phyloP scores from a whole-genome alignment of 2,888 invertebrate genomes.

The Argyresthia albistria region DNA sequence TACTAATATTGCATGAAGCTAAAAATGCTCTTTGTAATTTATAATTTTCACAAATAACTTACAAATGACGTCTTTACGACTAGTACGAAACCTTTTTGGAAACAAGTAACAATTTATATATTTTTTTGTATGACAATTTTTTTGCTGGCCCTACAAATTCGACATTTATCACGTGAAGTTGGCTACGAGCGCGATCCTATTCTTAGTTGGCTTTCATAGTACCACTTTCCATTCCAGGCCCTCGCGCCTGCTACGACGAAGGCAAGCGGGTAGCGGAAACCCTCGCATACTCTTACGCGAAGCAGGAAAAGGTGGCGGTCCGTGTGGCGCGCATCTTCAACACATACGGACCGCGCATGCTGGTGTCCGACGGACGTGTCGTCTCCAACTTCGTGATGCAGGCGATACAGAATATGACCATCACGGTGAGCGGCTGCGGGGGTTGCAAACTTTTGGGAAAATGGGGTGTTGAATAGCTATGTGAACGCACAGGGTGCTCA shows the following conservation, averaged over 20 bases:
- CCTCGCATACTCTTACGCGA: constrained; percentile 94
- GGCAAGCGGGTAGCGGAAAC: constrained; percentile 99
- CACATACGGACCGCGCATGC: constrained; percentile 99
- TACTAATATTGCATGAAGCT: too few species aligned
- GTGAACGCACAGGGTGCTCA: too few species aligned
- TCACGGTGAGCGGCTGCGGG: constrained; percentile 80
- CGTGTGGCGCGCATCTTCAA: constrained; percentile 98
- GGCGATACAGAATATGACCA: constrained; percentile 93
- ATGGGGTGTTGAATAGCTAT: neutral
- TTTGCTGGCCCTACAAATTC: too few species aligned
- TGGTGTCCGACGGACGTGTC: constrained; percentile 97
- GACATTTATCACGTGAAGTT: too few species aligned
- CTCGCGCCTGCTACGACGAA: constrained; percentile 98
- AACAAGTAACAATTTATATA: too few species aligned
- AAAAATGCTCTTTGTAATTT: too few species aligned
- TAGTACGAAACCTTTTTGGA: neutral
- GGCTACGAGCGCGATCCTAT: too few species aligned
- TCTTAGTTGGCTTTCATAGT: neutral
- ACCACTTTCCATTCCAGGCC: constrained; percentile 69
- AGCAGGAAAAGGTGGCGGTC: constrained; percentile 96
- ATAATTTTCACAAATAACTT: too few species aligned
- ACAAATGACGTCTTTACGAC: constrained; percentile 5
- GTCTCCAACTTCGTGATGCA: constrained; percentile 99
- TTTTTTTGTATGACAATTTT: too few species aligned
- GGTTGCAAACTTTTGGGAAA: neutral